Evolutionary conservation across 2,797 vertebrate species (phyloP), one percentile per base, ranked within the genome.

Genomic region (Helicolenus hilgendorfi): DNA sequence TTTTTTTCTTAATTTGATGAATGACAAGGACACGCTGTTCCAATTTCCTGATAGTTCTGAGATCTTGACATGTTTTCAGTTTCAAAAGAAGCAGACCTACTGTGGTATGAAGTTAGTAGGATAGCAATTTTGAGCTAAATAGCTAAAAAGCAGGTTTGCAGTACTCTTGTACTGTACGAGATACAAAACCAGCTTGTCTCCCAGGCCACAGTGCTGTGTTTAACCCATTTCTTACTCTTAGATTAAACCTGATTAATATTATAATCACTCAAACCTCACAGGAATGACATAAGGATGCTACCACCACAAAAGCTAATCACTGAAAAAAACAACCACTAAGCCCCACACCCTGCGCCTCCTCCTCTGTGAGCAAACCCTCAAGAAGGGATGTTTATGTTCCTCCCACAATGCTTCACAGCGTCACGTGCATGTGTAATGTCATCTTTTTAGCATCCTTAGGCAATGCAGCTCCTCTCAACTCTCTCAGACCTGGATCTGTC

Each of bases 401-500:
- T 91, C 78, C 79, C 88, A 76, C 79, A 76, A 74, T 26, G 81
- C 77, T 89, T 89, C 71, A 85, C 27, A 1, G 84, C 80, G 94
- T 95, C 94, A 95, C 91, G 70, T 93, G 94, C 79, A 83, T 59
- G 74, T 96, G 94, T 93, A 95, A 95, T 90, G 93, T 94, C 94
- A 95, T 96, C 93, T 90, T 92, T 94, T 91, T 83, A 85, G 67
- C 35, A 3, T 94, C 95, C 93, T 79, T 75, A 88, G 94, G 95
- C 94, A 83, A 84, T 41, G 79, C 83, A 67, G 94, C 91, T 95
- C 90, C 91, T 89, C 88, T 92, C 89, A 92, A 87, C 89, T 80
- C 93, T 77, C 84, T 88, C 90, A 95, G 95, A 94, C 96, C 95
- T 94, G 95, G 93, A 97, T 96, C 92, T 96, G 96, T 96, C 95